phyloP scores from a whole-genome alignment of 2,888 invertebrate genomes.

The Diadegma fenestrale region DNA sequence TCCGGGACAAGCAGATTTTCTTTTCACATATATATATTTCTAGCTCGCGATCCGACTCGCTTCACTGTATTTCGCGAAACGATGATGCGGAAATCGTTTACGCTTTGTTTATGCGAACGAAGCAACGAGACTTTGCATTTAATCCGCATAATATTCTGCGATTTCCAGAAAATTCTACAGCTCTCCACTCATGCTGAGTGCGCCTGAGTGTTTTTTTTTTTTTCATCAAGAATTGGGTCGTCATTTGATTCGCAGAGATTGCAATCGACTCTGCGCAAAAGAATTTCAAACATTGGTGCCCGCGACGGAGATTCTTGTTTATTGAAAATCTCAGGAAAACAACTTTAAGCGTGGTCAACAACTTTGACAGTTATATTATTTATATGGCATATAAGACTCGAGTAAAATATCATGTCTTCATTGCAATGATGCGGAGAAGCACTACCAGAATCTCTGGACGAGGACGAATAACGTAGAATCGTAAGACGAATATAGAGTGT shows the following conservation, averaged over 20 bases:
- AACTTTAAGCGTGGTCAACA: background rate
- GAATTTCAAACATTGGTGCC: background rate
- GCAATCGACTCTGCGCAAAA: background rate
- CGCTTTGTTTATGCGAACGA: background rate
- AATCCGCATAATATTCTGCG: background rate
- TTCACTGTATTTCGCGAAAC: constrained; percentile 32
- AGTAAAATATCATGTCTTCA: constrained; percentile 25
- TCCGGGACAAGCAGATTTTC: constrained; percentile 47
- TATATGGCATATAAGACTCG: background rate
- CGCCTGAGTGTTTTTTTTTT: background rate
- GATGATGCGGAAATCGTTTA: constrained; percentile 6
- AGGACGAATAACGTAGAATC: constrained; percentile 25
- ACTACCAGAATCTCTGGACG: constrained; percentile 17
- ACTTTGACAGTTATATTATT: constrained; percentile 15
- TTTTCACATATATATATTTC: background rate
- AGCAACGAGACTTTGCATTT: background rate
- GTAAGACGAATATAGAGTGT: constrained; percentile 70
- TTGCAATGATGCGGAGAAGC: background rate
- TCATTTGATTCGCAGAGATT: background rate
- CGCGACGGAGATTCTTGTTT: background rate
- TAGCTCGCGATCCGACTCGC: background rate
- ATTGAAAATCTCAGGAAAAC: background rate
- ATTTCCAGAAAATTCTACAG: background rate
- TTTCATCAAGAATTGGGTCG: background rate
- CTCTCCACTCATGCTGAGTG: background rate